phyloP scores from a whole-genome alignment of 2,797 vertebrate species.

The Glossophaga mutica region DNA sequence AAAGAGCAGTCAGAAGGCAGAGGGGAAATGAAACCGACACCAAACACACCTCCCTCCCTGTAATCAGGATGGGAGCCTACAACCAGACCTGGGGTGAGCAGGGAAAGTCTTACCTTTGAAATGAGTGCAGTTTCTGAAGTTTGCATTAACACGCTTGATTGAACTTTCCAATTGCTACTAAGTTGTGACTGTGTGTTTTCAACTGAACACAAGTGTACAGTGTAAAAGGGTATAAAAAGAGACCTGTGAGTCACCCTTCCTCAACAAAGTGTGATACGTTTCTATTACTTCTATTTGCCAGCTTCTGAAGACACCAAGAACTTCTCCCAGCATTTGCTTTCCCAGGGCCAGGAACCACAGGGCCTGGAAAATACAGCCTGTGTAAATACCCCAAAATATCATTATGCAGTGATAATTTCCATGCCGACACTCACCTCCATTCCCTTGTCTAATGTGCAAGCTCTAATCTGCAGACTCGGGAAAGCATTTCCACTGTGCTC shows the following conservation, averaged over 20 bases:
- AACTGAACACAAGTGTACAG: neutral
- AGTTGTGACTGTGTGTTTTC: neutral
- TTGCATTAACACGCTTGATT: neutral
- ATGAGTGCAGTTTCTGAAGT: neutral
- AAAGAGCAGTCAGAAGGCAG: neutral
- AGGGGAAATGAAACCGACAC: neutral
- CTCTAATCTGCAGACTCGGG: constrained; percentile 15
- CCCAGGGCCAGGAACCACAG: neutral
- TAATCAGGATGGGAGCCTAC: neutral
- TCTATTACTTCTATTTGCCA: neutral
- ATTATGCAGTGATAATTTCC: neutral
- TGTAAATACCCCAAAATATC: neutral
- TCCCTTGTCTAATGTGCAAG: constrained; percentile 6
- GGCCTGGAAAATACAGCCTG: neutral
- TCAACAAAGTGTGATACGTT: neutral
- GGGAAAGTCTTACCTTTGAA: neutral
- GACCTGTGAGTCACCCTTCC: neutral
- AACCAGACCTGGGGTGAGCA: neutral
- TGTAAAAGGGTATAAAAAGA: neutral
- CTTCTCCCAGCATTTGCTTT: neutral
- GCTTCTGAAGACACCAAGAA: neutral
- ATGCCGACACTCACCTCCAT: neutral
- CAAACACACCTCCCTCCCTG: neutral
- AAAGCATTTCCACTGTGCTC: constrained; percentile 46
- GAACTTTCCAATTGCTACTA: neutral